A percentile compares a stretch with the other conserved stretches of the same genome.
phyloP scores from a whole-genome alignment of 1,140 invertebrate genomes.

The Lasioglossum baleicum region DNA sequence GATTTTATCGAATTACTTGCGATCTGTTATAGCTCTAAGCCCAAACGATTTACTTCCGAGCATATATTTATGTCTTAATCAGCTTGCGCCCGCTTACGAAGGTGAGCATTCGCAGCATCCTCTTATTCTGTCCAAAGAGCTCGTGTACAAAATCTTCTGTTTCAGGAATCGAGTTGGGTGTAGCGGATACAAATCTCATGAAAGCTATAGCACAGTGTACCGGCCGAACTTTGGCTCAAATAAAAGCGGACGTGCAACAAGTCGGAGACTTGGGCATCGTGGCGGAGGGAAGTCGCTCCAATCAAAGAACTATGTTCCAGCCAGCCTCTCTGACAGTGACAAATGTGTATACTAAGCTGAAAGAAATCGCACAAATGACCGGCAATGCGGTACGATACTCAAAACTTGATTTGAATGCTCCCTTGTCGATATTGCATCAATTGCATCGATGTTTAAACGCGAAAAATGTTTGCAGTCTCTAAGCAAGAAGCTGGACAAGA shows the following conservation, averaged over 20 bases:
- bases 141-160: not conserved
- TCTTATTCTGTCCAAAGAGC: not conserved
- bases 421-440: not conserved
- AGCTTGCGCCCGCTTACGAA: conserved; percentile 96
- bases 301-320: conserved; percentile 93
- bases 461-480: conserved; percentile 82
- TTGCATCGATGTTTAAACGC: conserved; percentile 30
- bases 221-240: conserved; percentile 91
- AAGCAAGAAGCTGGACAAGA: conserved; percentile 94
- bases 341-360: conserved; percentile 92
- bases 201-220: conserved; percentile 97
- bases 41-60: conserved; percentile 94
- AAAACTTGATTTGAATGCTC: conserved; percentile 1
- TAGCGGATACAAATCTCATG: conserved; percentile 96
- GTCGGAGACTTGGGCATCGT: conserved; percentile 96
- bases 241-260: conserved; percentile 89
- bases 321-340: conserved; percentile 84
- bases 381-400: conserved; percentile 84
- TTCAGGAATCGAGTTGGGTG: conserved; percentile 88
- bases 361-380: conserved; percentile 93
- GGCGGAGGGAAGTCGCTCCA: conserved; percentile 93
- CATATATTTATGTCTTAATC: conserved; percentile 97
- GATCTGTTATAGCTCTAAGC: conserved; percentile 93
- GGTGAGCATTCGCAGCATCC: conserved; percentile 74
- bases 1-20: conserved; percentile 95